Percentiles rank a stretch among this genome's conserved stretches.
phyloP scores from a whole-genome alignment of 1,140 invertebrate species.

The Drosophila pachea region DNA sequence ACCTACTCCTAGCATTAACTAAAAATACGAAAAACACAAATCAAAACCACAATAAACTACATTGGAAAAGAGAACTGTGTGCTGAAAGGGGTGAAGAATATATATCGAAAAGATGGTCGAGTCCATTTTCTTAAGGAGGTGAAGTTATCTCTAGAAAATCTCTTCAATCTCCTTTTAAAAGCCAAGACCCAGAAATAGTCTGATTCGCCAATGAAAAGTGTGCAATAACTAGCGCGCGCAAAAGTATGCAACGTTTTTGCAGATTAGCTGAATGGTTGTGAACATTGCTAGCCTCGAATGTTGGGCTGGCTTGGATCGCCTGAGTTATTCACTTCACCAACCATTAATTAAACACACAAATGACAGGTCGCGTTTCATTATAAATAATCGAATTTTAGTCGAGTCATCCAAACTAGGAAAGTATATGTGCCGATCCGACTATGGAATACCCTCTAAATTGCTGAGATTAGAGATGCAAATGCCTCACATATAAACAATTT shows the following conservation, averaged over 20 bases:
- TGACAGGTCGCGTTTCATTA: not conserved
- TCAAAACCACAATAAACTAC: slow-evolving; percentile 39
- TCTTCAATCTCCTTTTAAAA: not conserved
- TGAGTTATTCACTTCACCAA: not conserved
- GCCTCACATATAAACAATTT: too few relatives aligned
- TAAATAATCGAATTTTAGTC: not conserved
- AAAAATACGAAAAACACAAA: slow-evolving; percentile 28
- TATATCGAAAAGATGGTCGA: not conserved
- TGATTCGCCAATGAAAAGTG: not conserved
- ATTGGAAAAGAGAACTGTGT: slow-evolving; percentile 50
- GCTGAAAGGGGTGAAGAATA: too few relatives aligned
- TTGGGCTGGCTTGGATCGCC: not conserved
- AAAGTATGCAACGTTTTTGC: not conserved
- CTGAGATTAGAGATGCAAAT: not conserved
- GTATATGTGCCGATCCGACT: too few relatives aligned
- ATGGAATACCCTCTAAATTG: not conserved
- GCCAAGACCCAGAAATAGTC: too few relatives aligned
- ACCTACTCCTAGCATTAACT: slow-evolving; percentile 43
- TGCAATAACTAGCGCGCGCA: not conserved
- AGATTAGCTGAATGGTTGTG: not conserved
- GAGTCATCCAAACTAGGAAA: not conserved
- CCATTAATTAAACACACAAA: not conserved
- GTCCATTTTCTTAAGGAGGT: too few relatives aligned
- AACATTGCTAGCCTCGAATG: not conserved
- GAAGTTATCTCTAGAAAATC: too few relatives aligned